Base-by-base conservation (phyloP, 2,888 invertebrate genomes). In the Celastrina argiolus region DNA sequence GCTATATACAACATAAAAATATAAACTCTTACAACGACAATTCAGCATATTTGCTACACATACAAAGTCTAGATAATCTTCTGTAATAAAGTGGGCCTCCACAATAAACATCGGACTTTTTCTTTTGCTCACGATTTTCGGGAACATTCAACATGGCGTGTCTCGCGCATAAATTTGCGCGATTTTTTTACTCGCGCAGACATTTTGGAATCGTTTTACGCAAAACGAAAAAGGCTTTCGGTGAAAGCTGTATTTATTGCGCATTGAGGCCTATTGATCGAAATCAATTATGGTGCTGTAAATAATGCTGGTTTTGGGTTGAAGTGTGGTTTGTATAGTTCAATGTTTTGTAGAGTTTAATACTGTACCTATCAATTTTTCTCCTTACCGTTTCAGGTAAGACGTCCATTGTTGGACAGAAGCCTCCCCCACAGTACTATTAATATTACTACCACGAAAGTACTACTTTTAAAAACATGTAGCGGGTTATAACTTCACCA, bases 91-190 rank as follows among this genome's bases (percentile, higher is more conserved):
- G 56, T 56, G 41, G 41, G 16, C 69, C 69, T 72, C 71, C 73
- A 76, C 77, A 77, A 85, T 85, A 83, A 83, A 84, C 84, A 78
- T 75, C 72, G 71, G 72, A 75, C 76, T 80, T 80, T 80, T 79
- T 80, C 80, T 79, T 78, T 77, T 79, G 70, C 74, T 75, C 79
- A 80, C 78, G 79, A 51, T 78, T 81, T 81, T 83, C 75, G 79
- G 78, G 78, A 75, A 75, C 76, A 74, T 73, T 79, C 79, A 79
- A 79, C 81, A 78, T 74, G 76, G 76, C 73, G 71, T 76, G 74
- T 76, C 74, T 73, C 74, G 79, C 75, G 78, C 79, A 83, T 83
- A 84, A 82, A 84, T 82, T 77, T 78, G 69, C 74, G 71, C 74
- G 75, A 74, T 73, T 78, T 71, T 70, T 72, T 76, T 75, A 76